Percentiles rank a stretch among this genome's conserved stretches.
phyloP scores from a whole-genome alignment of 23 tunicate species.

The Trididemnum miniatum region DNA sequence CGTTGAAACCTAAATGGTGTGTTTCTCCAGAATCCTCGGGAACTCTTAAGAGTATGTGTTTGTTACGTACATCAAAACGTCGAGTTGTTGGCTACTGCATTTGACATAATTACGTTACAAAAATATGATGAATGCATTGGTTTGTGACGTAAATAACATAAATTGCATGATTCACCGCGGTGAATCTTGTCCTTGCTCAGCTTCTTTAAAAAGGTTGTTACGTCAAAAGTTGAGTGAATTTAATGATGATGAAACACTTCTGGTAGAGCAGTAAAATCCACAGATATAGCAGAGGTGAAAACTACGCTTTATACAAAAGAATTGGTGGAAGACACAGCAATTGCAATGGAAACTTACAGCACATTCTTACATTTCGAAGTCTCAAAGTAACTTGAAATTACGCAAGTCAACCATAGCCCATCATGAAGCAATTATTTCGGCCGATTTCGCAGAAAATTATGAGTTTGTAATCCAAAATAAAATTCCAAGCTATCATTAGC shows the following conservation, averaged over 20 bases:
- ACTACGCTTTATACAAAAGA: neutral
- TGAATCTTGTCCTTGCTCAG: neutral
- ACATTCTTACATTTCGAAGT: neutral
- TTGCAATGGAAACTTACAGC: neutral
- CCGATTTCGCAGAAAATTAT: neutral
- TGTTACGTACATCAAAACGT: neutral
- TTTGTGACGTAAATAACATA: neutral
- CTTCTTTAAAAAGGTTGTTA: neutral
- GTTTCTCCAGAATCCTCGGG: neutral
- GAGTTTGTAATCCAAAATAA: too few species aligned
- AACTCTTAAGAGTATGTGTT: too few species aligned
- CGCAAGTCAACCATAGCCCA: neutral
- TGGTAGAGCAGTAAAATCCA: neutral
- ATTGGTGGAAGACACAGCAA: neutral
- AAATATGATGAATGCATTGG: neutral
- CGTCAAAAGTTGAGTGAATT: neutral
- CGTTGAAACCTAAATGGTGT: neutral
- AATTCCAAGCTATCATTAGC: too few species aligned
- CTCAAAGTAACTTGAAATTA: neutral
- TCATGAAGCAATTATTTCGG: neutral
- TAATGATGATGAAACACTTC: neutral
- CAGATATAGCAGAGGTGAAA: neutral
- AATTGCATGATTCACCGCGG: neutral
- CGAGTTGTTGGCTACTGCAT: neutral
- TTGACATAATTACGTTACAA: neutral